Evolutionary conservation across 2,113 vertebrate genomes (phyloP).

Genomic region (Thalassoma bifasciatum): DNA sequence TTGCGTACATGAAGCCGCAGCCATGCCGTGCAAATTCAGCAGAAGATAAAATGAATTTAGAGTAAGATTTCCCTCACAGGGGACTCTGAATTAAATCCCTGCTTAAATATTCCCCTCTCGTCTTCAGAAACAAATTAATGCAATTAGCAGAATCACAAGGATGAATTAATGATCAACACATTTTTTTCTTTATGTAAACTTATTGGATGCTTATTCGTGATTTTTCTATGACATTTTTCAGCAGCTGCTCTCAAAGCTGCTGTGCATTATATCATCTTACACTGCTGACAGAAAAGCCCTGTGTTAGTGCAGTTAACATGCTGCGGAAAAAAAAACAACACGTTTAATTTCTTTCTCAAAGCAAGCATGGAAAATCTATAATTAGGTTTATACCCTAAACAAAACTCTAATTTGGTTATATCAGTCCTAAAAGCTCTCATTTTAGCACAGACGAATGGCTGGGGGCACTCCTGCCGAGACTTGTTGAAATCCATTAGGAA

Average conservation of each 20-base stretch:
- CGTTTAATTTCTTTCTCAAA: slow-evolving; percentile 12
- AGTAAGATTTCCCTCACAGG: slow-evolving; percentile 30
- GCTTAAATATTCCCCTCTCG: slow-evolving; percentile 34
- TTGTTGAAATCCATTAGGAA: slow-evolving; percentile 69
- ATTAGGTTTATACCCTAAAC: slow-evolving; percentile 49
- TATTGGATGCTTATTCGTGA: slow-evolving; percentile 58
- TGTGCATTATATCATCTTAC: slow-evolving; percentile 36
- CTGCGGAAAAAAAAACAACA: slow-evolving; percentile 17
- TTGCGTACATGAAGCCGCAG: slow-evolving; percentile 13
- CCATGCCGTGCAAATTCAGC: slow-evolving; percentile 24
- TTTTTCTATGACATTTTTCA: slow-evolving; percentile 58
- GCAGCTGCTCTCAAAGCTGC: slow-evolving; percentile 51
- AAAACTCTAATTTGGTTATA: slow-evolving; percentile 45
- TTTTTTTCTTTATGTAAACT: slow-evolving; percentile 39
- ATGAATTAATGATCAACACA: slow-evolving; percentile 56
- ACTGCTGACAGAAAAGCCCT: slow-evolving; percentile 25
- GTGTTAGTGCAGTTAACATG: slow-evolving; percentile 18
- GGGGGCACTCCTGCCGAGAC: slow-evolving; percentile 48
- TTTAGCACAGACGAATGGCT: slow-evolving; percentile 37
- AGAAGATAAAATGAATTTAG: slow-evolving; percentile 33
- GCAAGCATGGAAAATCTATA: slow-evolving; percentile 33
- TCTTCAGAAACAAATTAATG: slow-evolving; percentile 52
- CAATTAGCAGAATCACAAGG: slow-evolving; percentile 58
- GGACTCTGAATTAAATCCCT: slow-evolving; percentile 46
- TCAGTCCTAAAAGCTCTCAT: slow-evolving; percentile 24